phyloP scores from a whole-genome alignment of 2,113 vertebrate genomes.

The Pedionomus torquatus region DNA sequence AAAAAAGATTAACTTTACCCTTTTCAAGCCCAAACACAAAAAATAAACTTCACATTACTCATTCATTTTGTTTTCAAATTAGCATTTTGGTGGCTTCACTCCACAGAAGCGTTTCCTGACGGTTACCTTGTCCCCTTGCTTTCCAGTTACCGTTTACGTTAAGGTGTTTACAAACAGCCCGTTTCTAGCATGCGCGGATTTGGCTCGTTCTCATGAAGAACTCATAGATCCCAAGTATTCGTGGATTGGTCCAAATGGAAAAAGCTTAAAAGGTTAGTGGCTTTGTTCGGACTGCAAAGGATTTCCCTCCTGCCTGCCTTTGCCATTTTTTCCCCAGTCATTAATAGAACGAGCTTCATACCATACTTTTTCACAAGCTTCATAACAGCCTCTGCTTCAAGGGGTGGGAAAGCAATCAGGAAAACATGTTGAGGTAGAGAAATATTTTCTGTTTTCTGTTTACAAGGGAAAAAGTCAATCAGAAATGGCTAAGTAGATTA shows the following conservation, averaged over 20 bases:
- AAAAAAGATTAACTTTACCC: neutral
- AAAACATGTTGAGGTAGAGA: neutral
- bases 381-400: neutral
- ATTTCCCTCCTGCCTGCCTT: neutral
- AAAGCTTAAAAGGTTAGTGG: conserved; percentile 67
- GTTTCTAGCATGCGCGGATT: conserved; percentile 72
- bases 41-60: neutral
- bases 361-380: neutral
- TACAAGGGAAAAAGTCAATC: neutral
- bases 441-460: neutral
- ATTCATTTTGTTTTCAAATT: neutral
- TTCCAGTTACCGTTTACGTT: conserved; percentile 74
- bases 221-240: conserved; percentile 72
- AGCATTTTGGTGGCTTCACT: neutral
- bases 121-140: neutral
- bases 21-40: neutral
- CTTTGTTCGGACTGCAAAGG: neutral
- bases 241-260: conserved; percentile 78
- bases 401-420: neutral
- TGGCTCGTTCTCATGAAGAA: conserved; percentile 58
- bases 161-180: conserved; percentile 74
- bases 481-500: neutral
- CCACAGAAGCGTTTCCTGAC: neutral
- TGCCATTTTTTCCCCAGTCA: neutral
- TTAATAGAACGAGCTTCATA: neutral